Conservation (phyloP, 2,888 invertebrate genomes). For the Cerceris ruficornis region DNA sequence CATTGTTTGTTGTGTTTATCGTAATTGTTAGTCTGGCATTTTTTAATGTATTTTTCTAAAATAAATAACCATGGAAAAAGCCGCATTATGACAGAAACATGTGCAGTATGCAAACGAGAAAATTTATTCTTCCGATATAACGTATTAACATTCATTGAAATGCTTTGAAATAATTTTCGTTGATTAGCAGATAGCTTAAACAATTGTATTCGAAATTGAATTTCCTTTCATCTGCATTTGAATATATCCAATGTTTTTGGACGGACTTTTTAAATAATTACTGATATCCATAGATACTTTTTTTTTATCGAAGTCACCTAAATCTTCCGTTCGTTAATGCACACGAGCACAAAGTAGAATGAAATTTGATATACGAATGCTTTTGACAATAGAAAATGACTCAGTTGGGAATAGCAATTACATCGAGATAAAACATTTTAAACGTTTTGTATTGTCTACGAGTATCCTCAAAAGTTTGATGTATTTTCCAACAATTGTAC, state of each 20-base stretch:
- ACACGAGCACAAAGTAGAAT: constrained; percentile 13
- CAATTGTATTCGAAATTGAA: no score
- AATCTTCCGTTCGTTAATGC: constrained; percentile 3
- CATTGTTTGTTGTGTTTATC: constrained; percentile 47
- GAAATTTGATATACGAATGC: constrained; percentile 24
- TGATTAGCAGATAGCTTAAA: no score
- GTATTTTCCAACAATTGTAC: constrained; percentile 74
- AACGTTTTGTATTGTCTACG: constrained; percentile 43
- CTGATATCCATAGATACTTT: no score
- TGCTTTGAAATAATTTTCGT: no score
- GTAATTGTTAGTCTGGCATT: constrained; percentile 54
- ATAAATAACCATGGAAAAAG: constrained; percentile 52
- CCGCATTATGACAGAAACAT: constrained; percentile 36
- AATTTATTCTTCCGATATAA: constrained; percentile 22
- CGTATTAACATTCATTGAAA: background rate
- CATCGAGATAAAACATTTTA: constrained; percentile 26
- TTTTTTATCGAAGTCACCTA: no score
- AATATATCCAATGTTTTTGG: no score
- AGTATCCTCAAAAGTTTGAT: constrained; percentile 41
- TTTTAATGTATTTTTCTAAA: constrained; percentile 62
- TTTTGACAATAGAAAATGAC: constrained; percentile 38
- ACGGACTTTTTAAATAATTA: no score
- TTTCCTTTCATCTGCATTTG: no score
- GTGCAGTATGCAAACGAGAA: constrained; percentile 37
- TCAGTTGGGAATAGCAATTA: constrained; percentile 14